Evolutionary conservation across 2,888 invertebrate genomes (phyloP).

Genomic region (Lottia scabra): DNA sequence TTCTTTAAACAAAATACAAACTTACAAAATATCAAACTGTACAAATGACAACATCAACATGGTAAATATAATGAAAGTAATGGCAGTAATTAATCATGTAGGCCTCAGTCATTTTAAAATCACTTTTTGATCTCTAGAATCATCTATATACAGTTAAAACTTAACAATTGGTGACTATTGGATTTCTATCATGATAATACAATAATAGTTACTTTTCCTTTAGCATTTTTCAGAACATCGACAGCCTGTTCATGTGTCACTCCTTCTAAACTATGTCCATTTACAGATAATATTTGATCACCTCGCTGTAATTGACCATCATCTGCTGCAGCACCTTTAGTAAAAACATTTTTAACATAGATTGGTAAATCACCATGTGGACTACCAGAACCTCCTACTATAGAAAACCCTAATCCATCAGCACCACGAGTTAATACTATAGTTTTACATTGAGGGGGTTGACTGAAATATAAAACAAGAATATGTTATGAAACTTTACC

Average conservation of each 20-base stretch:
- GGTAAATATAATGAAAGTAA: too few relatives aligned
- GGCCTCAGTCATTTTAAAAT: too few relatives aligned
- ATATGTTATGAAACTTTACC: too few relatives aligned
- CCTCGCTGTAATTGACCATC: constrained; percentile 92
- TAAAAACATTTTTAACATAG: constrained; percentile 71
- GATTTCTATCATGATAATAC: constrained; percentile 58
- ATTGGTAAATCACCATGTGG: constrained; percentile 74
- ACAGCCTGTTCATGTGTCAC: constrained; percentile 84
- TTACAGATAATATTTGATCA: constrained; percentile 90
- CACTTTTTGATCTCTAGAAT: too few relatives aligned
- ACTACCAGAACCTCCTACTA: constrained; percentile 72
- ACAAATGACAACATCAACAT: too few relatives aligned
- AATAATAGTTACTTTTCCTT: constrained; percentile 72
- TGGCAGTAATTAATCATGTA: too few relatives aligned
- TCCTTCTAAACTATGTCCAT: constrained; percentile 79
- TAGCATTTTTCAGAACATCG: constrained; percentile 81
- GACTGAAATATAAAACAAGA: constrained; percentile 33
- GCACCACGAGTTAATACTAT: constrained; percentile 71
- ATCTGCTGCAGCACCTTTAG: constrained; percentile 84
- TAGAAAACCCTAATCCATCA: constrained; percentile 74
- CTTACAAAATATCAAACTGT: too few relatives aligned
- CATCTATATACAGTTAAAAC: too few relatives aligned
- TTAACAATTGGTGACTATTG: too few relatives aligned
- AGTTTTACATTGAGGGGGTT: constrained; percentile 57
- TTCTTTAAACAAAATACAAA: too few relatives aligned